Percentiles rank a stretch among this genome's conserved stretches.
Conservation (phyloP, 2,888 invertebrate genomes). For the Branchellion lobata region DNA sequence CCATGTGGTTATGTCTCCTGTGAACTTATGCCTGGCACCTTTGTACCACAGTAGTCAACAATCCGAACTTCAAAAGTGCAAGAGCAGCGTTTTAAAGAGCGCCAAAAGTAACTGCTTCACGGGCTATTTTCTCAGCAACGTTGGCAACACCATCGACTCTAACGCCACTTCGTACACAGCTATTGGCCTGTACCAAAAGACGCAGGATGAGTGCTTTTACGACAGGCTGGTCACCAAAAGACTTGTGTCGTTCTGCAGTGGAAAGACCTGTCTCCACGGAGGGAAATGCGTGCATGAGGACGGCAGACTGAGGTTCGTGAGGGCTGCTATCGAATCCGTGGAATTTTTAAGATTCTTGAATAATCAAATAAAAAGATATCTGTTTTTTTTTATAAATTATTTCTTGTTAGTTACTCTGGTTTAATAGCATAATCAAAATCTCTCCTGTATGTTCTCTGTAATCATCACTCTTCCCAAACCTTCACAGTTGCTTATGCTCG, state of each 20-base stretch:
- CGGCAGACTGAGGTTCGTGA: conserved; percentile 33
- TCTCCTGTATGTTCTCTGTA: no score
- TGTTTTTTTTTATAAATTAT: neutral
- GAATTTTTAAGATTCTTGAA: neutral
- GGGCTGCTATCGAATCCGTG: no score
- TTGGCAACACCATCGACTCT: conserved; percentile 79
- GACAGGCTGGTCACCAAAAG: neutral
- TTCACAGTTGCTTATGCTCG: conserved; percentile 78
- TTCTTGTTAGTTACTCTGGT: no score
- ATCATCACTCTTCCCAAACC: no score
- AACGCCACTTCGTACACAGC: conserved; percentile 95
- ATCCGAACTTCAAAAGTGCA: neutral
- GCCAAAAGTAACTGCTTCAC: neutral
- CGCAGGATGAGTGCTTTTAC: conserved; percentile 67
- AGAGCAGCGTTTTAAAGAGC: neutral
- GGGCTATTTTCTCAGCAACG: neutral
- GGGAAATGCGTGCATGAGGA: conserved; percentile 76
- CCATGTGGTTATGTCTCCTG: conserved; percentile 94
- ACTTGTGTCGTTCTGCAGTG: neutral
- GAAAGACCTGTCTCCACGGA: conserved; percentile 92
- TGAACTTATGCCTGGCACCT: conserved; percentile 67
- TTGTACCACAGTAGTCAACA: neutral
- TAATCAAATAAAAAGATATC: neutral
- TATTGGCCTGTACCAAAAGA: conserved; percentile 71
- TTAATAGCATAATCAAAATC: no score